Base-by-base conservation (phyloP, 2,888 invertebrate genomes). In the Stenurella melanura region DNA sequence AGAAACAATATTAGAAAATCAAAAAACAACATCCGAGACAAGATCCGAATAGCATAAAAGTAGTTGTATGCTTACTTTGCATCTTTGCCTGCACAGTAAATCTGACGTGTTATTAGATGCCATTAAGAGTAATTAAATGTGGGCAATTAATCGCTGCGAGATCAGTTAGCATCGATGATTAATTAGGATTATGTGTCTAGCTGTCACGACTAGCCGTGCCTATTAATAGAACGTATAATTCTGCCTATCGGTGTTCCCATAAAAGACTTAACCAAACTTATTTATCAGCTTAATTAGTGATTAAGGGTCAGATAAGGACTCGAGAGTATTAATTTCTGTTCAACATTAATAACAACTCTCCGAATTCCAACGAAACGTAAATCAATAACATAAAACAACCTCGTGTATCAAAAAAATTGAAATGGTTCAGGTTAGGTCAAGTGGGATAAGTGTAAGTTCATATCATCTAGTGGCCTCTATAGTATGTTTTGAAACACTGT, bases 211-310 rank as follows among this genome's bases (percentile, higher is more conserved):
- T n/a, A 15, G n/a, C 50, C 50, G n/a, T 15, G n/a, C n/a, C n/a
- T 50, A n/a, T n/a, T n/a, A n/a, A 17, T 50, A n/a, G 50, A 15
- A 50, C 15, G 3, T n/a, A 50, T 50, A n/a, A 50, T n/a, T 50
- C n/a, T 1, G 15, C 7, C 15, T 4, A n/a, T 15, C 26, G 15
- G 6, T 3, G n/a, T 50, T 1, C 26, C 21, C 26, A 11, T 4
- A 10, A 30, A 61, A 61, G 6, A 61, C n/a, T 61, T 26, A 61
- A 61, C 61, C 15, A 30, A 30, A n/a, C 61, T 21, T n/a, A 9
- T 61, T 30, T 61, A 61, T 30, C 2, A n/a, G n/a, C 50, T 5
- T 60, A n/a, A 5, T 11, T 12, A 19, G 58, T 11, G 30, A 9
- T 0, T 34, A 0, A 34, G 6, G 30, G 30, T 26, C 21, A 26